Conservation (phyloP, 1,140 invertebrate genomes). For the Dreissena rostriformis region DNA sequence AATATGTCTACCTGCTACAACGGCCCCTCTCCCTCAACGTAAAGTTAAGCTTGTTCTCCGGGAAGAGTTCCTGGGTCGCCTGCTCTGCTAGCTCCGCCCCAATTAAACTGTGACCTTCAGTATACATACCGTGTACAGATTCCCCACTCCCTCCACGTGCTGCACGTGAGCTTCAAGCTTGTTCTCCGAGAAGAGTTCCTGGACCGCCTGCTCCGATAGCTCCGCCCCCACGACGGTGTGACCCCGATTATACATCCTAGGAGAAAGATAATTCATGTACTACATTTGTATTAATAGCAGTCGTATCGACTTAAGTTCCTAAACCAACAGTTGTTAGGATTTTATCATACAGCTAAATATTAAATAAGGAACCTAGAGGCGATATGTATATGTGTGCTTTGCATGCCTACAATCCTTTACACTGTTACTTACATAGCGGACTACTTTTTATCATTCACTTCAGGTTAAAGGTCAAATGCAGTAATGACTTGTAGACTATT, state of each 20-base stretch:
- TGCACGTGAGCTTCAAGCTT: slow-evolving; percentile 7
- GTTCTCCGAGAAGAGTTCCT: slow-evolving; percentile 32
- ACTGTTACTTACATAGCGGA: too few species aligned
- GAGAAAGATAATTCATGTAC: neutral
- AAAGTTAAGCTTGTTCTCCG: neutral
- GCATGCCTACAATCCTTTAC: neutral
- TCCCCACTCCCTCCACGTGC: slow-evolving; percentile 5
- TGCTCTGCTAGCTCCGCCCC: neutral
- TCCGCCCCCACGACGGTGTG: slow-evolving; percentile 34
- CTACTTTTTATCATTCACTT: too few species aligned
- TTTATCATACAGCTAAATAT: neutral
- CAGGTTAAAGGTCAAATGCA: too few species aligned
- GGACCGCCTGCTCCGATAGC: slow-evolving; percentile 21
- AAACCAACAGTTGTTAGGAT: neutral
- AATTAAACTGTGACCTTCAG: neutral
- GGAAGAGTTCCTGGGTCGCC: neutral
- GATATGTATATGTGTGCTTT: too few species aligned
- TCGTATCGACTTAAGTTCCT: neutral
- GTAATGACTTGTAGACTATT: too few species aligned
- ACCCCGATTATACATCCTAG: slow-evolving; percentile 38
- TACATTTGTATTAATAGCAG: neutral
- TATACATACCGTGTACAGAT: slow-evolving; percentile 21
- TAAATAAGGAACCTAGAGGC: neutral
- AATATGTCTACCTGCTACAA: too few species aligned
- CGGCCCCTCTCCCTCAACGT: too few species aligned